Percentiles rank a stretch among this genome's conserved stretches.
phyloP scores from a whole-genome alignment of 2,113 vertebrate genomes.

The Cygnus buccinator region DNA sequence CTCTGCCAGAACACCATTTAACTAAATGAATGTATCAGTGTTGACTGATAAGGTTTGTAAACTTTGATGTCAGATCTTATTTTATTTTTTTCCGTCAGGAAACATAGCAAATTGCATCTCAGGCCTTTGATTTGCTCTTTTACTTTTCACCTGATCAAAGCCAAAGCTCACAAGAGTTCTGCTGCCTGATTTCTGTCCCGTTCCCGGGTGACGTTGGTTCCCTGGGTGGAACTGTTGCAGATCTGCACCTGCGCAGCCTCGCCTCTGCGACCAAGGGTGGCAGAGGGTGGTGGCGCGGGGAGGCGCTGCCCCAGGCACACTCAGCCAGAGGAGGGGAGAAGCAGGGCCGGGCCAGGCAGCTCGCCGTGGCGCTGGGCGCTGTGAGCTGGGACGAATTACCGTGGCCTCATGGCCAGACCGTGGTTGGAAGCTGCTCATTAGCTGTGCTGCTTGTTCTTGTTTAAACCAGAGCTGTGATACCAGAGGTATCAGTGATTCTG shows the following conservation, averaged over 20 bases:
- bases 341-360: not conserved
- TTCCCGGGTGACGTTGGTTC: not conserved
- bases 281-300: not conserved
- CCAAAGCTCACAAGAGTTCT: not conserved
- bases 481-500: not conserved
- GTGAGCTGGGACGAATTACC: not conserved
- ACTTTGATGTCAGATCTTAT: not conserved
- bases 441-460: rapidly evolving
- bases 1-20: not conserved
- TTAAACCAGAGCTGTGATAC: not conserved
- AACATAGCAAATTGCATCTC: not conserved
- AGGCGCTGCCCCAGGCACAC: not conserved
- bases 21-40: not conserved
- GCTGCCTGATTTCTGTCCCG: not conserved
- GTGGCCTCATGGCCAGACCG: rapidly evolving
- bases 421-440: not conserved
- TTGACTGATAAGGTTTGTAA: not conserved
- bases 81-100: not conserved
- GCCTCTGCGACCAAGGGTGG: not conserved
- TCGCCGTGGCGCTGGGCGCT: not conserved
- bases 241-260: not conserved
- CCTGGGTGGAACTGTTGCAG: rapidly evolving
- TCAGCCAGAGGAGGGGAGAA: not conserved
- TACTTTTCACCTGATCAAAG: not conserved
- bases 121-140: rapidly evolving